These are phyloP conservation scores for Gymnopithys bicolor DNA, from an alignment of 2,797 vertebrate genomes.

Conservation along the genomic window DNA sequence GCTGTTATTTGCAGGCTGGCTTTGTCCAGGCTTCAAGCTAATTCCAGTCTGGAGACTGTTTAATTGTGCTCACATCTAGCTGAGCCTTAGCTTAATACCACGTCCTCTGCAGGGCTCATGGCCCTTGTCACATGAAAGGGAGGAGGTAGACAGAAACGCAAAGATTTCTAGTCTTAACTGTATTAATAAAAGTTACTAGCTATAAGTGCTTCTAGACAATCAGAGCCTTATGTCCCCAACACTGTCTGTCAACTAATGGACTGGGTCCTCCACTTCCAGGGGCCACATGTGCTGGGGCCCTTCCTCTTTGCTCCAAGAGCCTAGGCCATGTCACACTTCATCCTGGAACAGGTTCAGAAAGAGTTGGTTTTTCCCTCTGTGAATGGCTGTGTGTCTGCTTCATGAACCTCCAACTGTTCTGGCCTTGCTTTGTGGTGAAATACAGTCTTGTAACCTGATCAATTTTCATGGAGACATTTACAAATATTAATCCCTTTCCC, in stretches of 20 bases:
- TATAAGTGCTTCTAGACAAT: too few relatives aligned
- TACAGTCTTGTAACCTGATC: not conserved
- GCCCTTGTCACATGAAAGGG: not conserved
- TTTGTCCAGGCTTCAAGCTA: not conserved
- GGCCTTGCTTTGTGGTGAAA: not conserved
- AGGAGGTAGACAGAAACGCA: too few relatives aligned
- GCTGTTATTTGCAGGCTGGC: not conserved
- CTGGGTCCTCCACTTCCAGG: not conserved
- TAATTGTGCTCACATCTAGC: not conserved
- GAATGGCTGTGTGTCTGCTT: not conserved
- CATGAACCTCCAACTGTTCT: not conserved
- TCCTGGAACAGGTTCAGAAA: not conserved
- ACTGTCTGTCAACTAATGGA: too few relatives aligned
- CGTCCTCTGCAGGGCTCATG: not conserved
- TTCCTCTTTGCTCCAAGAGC: not conserved
- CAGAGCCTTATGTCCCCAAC: too few relatives aligned
- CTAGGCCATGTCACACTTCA: not conserved
- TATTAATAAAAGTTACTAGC: too few relatives aligned
- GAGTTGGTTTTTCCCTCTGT: not conserved
- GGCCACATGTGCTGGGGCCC: fast-evolving
- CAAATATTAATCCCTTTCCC: not conserved
- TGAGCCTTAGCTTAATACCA: not conserved
- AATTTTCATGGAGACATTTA: not conserved
- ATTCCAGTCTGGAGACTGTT: not conserved
- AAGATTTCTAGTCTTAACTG: too few relatives aligned